A percentile compares a stretch with the other conserved stretches of the same genome.
phyloP scores from a whole-genome alignment of 35 echinoderm and acorn worm species.

The Diadema setosum region DNA sequence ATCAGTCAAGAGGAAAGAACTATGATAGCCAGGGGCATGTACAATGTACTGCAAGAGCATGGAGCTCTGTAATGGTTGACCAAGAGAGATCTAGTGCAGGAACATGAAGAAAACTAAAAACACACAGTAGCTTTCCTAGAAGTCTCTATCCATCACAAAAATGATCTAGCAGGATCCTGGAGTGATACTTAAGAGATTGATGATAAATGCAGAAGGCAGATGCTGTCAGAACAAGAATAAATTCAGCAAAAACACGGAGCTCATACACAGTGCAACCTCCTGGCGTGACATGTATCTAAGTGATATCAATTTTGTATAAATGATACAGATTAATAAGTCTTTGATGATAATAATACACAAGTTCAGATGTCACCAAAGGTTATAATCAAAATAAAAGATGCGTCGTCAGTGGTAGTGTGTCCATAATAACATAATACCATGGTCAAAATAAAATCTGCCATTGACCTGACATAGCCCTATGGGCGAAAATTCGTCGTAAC shows the following conservation, averaged over 20 bases:
- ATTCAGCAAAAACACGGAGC: slow-evolving; percentile 7
- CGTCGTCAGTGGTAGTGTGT: no score
- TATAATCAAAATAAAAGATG: no score
- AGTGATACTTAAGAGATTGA: slow-evolving; percentile 12
- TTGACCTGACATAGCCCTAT: no score
- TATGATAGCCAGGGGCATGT: background rate
- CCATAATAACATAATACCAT: no score
- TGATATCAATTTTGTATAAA: background rate
- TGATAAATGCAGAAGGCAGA: background rate
- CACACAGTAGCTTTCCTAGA: background rate
- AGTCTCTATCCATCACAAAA: background rate
- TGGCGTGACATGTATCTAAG: no score
- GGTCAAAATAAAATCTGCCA: no score
- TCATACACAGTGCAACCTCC: slow-evolving; percentile 6
- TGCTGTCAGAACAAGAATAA: background rate
- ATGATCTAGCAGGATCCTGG: background rate
- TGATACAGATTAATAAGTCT: background rate
- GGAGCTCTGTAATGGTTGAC: background rate
- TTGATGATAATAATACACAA: background rate
- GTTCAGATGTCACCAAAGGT: background rate
- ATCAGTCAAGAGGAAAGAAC: background rate
- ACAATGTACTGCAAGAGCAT: background rate
- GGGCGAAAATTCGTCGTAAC: no score
- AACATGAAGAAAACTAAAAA: background rate
- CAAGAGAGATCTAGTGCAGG: background rate